Base-by-base conservation (phyloP, 1,140 invertebrate genomes). In the Cyclina sinensis region DNA sequence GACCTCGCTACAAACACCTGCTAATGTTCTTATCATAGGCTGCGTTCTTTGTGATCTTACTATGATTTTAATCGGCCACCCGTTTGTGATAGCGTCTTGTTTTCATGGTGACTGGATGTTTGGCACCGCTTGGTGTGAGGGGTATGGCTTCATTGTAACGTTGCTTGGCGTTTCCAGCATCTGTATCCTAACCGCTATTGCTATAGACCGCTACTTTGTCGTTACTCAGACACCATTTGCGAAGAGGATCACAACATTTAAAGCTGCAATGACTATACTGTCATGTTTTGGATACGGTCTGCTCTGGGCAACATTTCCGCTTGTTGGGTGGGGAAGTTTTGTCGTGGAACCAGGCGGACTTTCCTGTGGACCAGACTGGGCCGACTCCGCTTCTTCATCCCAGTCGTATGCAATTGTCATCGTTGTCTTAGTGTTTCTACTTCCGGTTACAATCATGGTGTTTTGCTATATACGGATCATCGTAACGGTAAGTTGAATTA, bases 231-330 rank as follows among this genome's bases (percentile, higher is more conserved):
- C 43, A 35, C 32, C 48, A 24, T 54, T 70, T 24, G 65, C 43
- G 4, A 54, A 14, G 27, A 68, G 57, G 21, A 85, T 85, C 21
- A 85, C 82, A 4, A 85, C 65, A 3, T 74, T 54, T 54, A 54
- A 73, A 32, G 46, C 46, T 24, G 82, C 46, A 18, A 74, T 85
- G 65, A 85, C 68, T 9, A 54, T 85, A 48, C 16, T 85, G 11
- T 46, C 68, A n/a, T 85, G 82, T 54, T 74, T 73, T n/a, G 65
- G 65, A 43, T 57, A 85, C 30, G 82, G 82, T 9, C 14, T 85
- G 2, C 46, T 85, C 3, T 85, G 82, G 82, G 82, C 82, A 39
- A 85, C 82, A 43, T 74, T 74, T 74, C 82, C 82, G 1, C 37
- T 85, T 9, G 68, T 85, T 35, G 82, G 82, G 0, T 85, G 82